Base-by-base conservation (phyloP, 2,797 vertebrate genomes). In the Cyclopterus lumpus region DNA sequence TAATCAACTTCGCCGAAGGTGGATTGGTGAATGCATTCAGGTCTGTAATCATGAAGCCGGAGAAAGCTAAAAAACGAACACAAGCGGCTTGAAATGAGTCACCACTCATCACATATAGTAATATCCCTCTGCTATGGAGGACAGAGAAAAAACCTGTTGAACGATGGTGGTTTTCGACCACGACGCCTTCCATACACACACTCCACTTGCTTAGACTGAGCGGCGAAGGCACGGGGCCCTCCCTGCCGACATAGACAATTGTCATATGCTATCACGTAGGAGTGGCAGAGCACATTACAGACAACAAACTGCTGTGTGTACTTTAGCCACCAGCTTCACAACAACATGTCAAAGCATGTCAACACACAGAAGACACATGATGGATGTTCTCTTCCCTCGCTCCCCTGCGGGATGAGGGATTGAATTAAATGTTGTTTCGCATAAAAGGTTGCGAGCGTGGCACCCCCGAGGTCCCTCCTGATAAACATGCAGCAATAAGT, bases 301-400 rank as follows among this genome's bases (percentile, higher is more conserved):
- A 73, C 57, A 46, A 14, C 28, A 58, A 57, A 42, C 61, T 67
- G 65, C 53, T 55, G 26, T 67, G 67, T 66, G 32, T 30, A n/a
- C 44, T 49, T 20, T 4, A 24, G 59, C 38, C 38, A 67, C 6
- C 24, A 40, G 49, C 64, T 32, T 63, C 46, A 71, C 69, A 72
- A 76, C 34, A 83, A 79, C 79, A 85, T 18, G 73, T 76, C 70
- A 64, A 51, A 9, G 34, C n/a, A 28, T 69, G 64, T 69, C 79
- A 78, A 49, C 75, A 42, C 34, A 38, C 28, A 48, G 51, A 48
- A 22, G 57, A 79, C 75, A 22, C 15, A 49, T 68, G 62, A 80
- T 80, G 82, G 71, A 77, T 79, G 15, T 65, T 46, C 63, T 24
- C 8, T 24, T 58, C 32, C 30, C 16, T 34, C 24, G 38, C 32